These are phyloP conservation scores for Hylia prasina DNA, from an alignment of 2,113 vertebrate genomes.

Conservation along the genomic window DNA sequence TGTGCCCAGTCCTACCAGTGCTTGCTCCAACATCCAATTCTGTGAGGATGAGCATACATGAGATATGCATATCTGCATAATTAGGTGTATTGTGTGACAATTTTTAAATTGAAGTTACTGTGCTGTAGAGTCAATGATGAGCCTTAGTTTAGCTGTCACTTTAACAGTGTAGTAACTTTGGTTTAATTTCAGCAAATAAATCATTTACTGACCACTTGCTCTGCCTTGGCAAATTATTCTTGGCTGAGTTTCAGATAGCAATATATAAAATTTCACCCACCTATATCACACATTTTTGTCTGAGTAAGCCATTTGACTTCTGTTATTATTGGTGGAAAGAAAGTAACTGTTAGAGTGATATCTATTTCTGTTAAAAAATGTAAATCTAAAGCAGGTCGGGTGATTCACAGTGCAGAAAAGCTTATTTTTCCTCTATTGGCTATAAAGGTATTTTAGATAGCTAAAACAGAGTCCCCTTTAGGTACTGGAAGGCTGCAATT, in stretches of 20 bases:
- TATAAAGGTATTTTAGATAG: background rate
- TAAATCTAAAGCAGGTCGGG: background rate
- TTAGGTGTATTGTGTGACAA: background rate
- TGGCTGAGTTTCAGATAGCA: background rate
- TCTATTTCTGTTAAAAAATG: background rate
- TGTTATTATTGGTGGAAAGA: background rate
- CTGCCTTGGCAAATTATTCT: background rate
- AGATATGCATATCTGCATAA: background rate
- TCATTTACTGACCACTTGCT: background rate
- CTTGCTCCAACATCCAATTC: background rate
- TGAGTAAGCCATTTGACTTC: background rate
- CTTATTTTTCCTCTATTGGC: background rate
- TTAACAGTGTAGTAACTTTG: background rate
- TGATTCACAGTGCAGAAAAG: background rate
- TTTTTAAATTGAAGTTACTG: background rate
- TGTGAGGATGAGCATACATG: background rate
- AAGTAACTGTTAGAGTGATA: background rate
- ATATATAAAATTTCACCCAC: background rate
- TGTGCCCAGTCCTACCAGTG: too few relatives aligned
- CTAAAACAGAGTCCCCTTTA: background rate
- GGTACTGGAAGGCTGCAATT: background rate
- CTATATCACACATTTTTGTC: background rate
- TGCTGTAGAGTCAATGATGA: background rate
- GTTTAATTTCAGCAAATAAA: background rate
- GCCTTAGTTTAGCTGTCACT: background rate